These are phyloP conservation scores for Apodemia zela DNA, from an alignment of 2,888 invertebrate species.

Conservation along the genomic window DNA sequence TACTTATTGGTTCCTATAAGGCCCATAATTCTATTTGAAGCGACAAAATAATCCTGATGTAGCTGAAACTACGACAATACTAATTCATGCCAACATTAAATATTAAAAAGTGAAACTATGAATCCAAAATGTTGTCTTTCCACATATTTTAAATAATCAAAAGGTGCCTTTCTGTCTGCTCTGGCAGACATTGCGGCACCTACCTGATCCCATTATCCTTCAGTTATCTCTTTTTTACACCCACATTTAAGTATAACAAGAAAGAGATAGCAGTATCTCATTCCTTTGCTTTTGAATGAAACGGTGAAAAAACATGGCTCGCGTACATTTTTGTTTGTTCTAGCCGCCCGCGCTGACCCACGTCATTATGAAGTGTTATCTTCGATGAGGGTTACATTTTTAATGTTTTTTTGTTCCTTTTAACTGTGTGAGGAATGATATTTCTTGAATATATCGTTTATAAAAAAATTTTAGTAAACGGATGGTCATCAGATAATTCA, in stretches of 20 bases:
- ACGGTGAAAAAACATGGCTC: conserved; percentile 52
- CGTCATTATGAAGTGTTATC: conserved; percentile 77
- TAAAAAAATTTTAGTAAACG: conserved; percentile 53
- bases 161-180: conserved; percentile 72
- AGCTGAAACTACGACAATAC: neutral
- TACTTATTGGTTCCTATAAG: neutral
- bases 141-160: conserved; percentile 36
- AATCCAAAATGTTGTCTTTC: conserved; percentile 26
- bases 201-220: conserved; percentile 61
- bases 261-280: conserved; percentile 36
- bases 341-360: conserved; percentile 74
- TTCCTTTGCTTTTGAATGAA: conserved; percentile 47
- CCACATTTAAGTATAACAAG: conserved; percentile 21
- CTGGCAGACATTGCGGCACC: conserved; percentile 70
- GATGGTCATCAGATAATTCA: conserved; percentile 26
- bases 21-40: neutral
- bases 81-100: conserved; percentile 11
- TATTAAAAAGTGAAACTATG: conserved; percentile 28
- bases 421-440: conserved; percentile 71
- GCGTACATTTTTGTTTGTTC: conserved; percentile 70
- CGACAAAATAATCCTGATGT: neutral
- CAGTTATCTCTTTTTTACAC: conserved; percentile 40
- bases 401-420: conserved; percentile 58
- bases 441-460: conserved; percentile 68
- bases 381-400: conserved; percentile 75